Conservation (phyloP, 1,140 invertebrate genomes). For the Apis cerana region DNA sequence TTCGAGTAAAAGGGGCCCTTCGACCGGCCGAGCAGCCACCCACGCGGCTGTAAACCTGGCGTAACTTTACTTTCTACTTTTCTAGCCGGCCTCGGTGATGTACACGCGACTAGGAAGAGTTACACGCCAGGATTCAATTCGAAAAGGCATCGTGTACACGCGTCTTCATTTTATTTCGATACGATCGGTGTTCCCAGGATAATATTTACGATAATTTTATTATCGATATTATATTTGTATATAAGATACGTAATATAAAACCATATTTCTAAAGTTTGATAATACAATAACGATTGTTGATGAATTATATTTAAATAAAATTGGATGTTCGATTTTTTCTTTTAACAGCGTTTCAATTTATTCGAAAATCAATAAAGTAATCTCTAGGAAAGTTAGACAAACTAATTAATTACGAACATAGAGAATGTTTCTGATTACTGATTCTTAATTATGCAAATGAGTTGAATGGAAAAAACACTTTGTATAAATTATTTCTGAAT, state of each 20-base stretch:
- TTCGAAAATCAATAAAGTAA: no score
- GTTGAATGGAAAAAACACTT: not conserved
- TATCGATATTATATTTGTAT: no score
- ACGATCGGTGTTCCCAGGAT: constrained; percentile 27
- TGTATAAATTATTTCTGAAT: not conserved
- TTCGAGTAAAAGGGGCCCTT: constrained; percentile 60
- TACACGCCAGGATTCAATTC: not conserved
- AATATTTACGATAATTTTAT: not conserved
- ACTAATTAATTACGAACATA: no score
- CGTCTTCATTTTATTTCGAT: not conserved
- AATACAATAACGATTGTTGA: no score
- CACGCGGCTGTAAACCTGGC: constrained; percentile 47
- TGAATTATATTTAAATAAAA: no score
- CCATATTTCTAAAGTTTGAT: not conserved
- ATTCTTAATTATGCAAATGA: not conserved
- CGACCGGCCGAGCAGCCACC: constrained; percentile 50
- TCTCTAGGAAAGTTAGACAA: no score
- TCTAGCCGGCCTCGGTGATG: constrained; percentile 50
- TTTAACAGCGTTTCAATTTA: no score
- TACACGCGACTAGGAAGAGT: constrained; percentile 41
- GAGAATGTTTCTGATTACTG: not conserved
- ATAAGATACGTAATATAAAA: no score
- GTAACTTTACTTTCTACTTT: constrained; percentile 66
- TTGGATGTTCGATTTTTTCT: no score
- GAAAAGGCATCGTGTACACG: not conserved